Conservation (phyloP, 2,888 invertebrate genomes). For the Mesochorus sp. region DNA sequence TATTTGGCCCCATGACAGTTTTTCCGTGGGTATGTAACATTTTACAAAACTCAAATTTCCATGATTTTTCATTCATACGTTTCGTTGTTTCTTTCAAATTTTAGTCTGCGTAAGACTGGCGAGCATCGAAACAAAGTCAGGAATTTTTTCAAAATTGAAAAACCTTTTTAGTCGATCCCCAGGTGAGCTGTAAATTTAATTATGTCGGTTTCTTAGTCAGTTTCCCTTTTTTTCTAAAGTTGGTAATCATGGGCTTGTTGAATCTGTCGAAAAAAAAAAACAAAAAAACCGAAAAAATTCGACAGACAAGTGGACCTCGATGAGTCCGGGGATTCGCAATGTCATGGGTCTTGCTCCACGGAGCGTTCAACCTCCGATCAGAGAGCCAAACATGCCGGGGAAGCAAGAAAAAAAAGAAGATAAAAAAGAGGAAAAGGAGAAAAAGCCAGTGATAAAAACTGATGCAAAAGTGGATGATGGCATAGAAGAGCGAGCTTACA, state of each 20-base stretch:
- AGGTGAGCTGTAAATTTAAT: too few relatives aligned
- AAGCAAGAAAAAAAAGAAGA: conserved; percentile 68
- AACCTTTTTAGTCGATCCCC: conserved; percentile 65
- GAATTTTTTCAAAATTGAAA: conserved; percentile 69
- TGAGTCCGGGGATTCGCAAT: conserved; percentile 53
- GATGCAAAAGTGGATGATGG: conserved; percentile 25
- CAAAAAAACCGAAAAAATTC: too few relatives aligned
- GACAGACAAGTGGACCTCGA: conserved; percentile 62
- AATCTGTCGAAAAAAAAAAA: conserved; percentile 34
- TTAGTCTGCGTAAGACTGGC: conserved; percentile 39
- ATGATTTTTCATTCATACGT: neutral
- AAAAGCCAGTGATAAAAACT: conserved; percentile 71
- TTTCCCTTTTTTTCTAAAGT: too few relatives aligned
- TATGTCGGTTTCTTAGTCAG: neutral
- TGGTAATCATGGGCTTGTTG: conserved; percentile 19
- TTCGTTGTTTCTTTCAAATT: neutral
- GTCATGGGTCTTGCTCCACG: conserved; percentile 60
- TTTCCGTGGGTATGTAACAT: conserved; percentile 60
- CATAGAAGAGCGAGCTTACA: conserved; percentile 42
- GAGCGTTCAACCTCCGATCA: conserved; percentile 69
- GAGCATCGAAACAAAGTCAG: conserved; percentile 53
- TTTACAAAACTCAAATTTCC: neutral
- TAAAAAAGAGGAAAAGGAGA: conserved; percentile 68
- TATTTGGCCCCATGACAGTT: conserved; percentile 42
- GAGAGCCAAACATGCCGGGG: conserved; percentile 69